These are phyloP conservation scores for Upupa epops DNA, from an alignment of 2,113 vertebrate species.

Conservation along the genomic window DNA sequence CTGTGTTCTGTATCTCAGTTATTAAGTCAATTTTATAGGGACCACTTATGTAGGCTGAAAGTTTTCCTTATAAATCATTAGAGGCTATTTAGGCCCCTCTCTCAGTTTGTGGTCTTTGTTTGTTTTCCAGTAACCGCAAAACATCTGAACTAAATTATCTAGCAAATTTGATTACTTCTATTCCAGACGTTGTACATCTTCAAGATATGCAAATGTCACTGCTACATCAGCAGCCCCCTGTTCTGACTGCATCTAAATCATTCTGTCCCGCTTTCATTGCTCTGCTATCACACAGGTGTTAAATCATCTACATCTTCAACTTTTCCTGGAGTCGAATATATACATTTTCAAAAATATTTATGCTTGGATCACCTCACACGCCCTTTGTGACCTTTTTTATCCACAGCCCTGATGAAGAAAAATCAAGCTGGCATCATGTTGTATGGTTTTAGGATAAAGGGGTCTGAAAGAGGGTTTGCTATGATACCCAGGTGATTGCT, in stretches of 20 bases:
- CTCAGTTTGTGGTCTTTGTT: slow-evolving; percentile 56
- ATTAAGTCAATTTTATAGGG: slow-evolving; percentile 48
- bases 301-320: not conserved
- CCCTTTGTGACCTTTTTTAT: not conserved
- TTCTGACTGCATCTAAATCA: slow-evolving; percentile 24
- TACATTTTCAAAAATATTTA: not conserved
- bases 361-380: not conserved
- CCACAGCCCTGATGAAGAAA: not conserved
- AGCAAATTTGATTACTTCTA: slow-evolving; percentile 49
- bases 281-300: not conserved
- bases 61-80: slow-evolving; percentile 60
- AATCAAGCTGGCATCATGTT: not conserved
- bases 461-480: not conserved
- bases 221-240: slow-evolving; percentile 27
- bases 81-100: slow-evolving; percentile 34
- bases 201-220: slow-evolving; percentile 14
- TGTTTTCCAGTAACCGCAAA: slow-evolving; percentile 63
- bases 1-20: slow-evolving; percentile 30
- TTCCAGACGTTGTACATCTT: slow-evolving; percentile 61
- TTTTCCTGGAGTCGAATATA: not conserved
- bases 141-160: slow-evolving; percentile 59
- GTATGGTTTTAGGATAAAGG: not conserved
- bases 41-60: slow-evolving; percentile 51
- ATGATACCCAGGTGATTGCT: not conserved
- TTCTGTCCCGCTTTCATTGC: not conserved